A percentile compares a stretch with the other conserved stretches of the same genome.
Conservation (phyloP, 2,113 vertebrate species). For the Theristicus caerulescens region DNA sequence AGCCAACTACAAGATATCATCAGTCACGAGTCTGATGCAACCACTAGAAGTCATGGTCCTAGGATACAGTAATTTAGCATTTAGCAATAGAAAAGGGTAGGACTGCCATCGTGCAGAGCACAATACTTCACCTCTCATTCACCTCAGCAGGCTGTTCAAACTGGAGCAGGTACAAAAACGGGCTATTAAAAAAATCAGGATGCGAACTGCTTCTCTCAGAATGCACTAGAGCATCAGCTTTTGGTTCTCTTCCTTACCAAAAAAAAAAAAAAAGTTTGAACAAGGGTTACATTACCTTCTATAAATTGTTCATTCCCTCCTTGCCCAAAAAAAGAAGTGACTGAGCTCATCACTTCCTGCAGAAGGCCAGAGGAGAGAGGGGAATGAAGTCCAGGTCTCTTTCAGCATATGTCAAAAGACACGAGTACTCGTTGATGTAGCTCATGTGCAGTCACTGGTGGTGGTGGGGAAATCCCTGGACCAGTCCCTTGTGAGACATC, state of each 20-base stretch:
- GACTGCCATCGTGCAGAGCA: neutral
- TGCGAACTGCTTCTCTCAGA: neutral
- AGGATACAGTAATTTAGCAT: neutral
- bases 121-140: neutral
- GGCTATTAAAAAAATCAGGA: neutral
- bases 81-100: neutral
- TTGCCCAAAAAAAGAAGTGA: neutral
- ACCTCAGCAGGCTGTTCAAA: neutral
- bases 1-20: neutral
- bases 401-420: neutral
- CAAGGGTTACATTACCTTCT: neutral
- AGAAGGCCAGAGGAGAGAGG: neutral
- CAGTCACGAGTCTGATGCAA: neutral
- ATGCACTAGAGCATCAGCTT: neutral
- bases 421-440: fast-evolving
- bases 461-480: neutral
- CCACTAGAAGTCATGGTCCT: neutral
- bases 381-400: neutral
- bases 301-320: neutral
- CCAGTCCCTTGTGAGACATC: fast-evolving
- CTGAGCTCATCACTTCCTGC: neutral
- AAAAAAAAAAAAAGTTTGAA: neutral
- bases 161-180: neutral
- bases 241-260: neutral
- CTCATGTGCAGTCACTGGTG: fast-evolving